A percentile compares a stretch with the other conserved stretches of the same genome.
phyloP scores from a whole-genome alignment of 2,113 vertebrate genomes.

The Hystrix cristata region DNA sequence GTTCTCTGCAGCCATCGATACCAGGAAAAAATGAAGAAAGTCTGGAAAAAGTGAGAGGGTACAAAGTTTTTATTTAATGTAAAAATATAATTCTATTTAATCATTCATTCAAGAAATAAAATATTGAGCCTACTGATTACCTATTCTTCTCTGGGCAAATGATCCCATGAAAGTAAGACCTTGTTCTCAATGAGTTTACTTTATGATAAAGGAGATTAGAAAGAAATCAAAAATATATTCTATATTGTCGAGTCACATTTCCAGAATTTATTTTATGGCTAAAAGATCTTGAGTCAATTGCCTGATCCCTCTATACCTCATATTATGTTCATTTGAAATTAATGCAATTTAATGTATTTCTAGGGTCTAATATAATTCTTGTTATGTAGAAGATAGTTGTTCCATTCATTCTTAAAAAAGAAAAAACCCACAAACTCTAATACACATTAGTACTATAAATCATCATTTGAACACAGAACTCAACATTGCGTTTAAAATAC shows the following conservation, averaged over 20 bases:
- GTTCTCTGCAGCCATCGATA: background rate
- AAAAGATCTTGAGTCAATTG: background rate
- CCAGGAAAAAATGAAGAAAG: background rate
- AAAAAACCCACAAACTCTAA: background rate
- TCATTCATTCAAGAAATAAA: background rate
- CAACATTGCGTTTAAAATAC: background rate
- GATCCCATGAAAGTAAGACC: background rate
- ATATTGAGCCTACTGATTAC: background rate
- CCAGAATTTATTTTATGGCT: background rate
- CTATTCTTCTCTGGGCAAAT: background rate
- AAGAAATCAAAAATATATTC: background rate
- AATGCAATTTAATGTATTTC: background rate
- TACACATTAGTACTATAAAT: background rate
- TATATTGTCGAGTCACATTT: background rate
- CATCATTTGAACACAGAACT: background rate
- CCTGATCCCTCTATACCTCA: background rate
- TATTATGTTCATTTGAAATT: background rate
- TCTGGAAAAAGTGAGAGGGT: background rate
- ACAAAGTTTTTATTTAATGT: background rate
- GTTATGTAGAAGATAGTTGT: too few species aligned
- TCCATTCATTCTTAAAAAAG: background rate
- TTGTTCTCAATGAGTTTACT: background rate
- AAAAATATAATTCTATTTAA: background rate
- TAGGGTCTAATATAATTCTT: background rate
- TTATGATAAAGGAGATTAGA: background rate